Conservation (phyloP, 2,113 vertebrate species). For the Oxyruncus cristatus region DNA sequence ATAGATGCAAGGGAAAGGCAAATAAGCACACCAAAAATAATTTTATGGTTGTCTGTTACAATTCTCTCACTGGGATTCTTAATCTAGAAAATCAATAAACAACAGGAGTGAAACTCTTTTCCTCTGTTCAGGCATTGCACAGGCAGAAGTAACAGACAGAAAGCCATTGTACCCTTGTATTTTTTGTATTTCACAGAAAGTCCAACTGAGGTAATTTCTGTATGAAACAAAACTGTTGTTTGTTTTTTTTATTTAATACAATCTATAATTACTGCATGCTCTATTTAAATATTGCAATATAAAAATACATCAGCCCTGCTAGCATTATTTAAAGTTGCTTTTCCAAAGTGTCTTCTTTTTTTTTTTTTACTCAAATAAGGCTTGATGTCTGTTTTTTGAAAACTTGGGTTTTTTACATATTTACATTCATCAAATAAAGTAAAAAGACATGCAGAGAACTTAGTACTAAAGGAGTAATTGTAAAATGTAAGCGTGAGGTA, state of each 20-base stretch:
- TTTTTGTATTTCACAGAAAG: conserved; percentile 71
- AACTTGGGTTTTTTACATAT: neutral
- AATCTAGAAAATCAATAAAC: conserved; percentile 99
- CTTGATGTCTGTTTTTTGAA: neutral
- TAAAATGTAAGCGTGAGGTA: neutral
- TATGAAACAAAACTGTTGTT: conserved; percentile 39
- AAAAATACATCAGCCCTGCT: neutral
- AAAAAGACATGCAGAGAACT: neutral
- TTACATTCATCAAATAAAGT: neutral
- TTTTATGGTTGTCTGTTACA: conserved; percentile 99
- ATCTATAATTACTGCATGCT: neutral
- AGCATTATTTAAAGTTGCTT: neutral
- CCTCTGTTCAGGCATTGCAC: conserved; percentile 76
- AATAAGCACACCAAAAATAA: conserved; percentile 99
- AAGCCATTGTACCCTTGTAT: conserved; percentile 86
- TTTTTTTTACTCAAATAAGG: neutral
- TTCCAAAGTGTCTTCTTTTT: neutral
- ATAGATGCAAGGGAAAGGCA: conserved; percentile 99
- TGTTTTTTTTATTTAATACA: conserved; percentile 19
- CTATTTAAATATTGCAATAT: neutral
- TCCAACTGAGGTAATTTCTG: conserved; percentile 64
- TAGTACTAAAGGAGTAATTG: neutral
- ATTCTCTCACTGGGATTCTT: conserved; percentile 98
- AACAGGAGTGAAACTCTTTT: conserved; percentile 90
- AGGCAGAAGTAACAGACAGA: conserved; percentile 81